Conservation (phyloP, 53 echinoderm and acorn worm genomes). For the Arbacia lixula region DNA sequence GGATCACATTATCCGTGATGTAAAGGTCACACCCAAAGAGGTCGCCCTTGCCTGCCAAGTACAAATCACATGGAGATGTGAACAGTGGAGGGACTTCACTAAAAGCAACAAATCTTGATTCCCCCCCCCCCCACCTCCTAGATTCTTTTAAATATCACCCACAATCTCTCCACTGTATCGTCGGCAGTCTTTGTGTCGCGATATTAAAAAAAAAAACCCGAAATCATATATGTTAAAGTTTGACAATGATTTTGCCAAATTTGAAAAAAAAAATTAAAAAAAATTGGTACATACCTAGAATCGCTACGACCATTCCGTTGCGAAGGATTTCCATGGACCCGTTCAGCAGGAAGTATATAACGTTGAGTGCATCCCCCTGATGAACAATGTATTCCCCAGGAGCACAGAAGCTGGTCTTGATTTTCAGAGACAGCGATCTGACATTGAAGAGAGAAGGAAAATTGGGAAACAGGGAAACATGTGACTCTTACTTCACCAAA, state of each 20-base stretch:
- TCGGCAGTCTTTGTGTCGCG: too few relatives aligned
- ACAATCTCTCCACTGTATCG: too few relatives aligned
- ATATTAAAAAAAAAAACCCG: too few relatives aligned
- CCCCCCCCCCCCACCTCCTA: too few relatives aligned
- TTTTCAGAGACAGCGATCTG: slow-evolving; percentile 89
- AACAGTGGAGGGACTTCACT: too few relatives aligned
- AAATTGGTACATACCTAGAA: slow-evolving; percentile 70
- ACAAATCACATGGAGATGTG: neutral
- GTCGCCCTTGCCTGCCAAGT: slow-evolving; percentile 86
- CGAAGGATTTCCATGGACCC: slow-evolving; percentile 94
- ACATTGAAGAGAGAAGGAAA: too few relatives aligned
- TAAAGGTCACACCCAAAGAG: slow-evolving; percentile 94
- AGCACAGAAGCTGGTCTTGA: slow-evolving; percentile 98
- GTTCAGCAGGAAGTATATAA: slow-evolving; percentile 88
- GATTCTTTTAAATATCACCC: too few relatives aligned
- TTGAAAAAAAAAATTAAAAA: neutral
- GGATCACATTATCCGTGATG: slow-evolving; percentile 79
- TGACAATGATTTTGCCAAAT: neutral
- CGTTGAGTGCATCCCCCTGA: slow-evolving; percentile 90
- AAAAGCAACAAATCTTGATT: too few relatives aligned
- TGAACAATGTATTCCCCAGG: slow-evolving; percentile 97
- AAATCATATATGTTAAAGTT: too few relatives aligned
- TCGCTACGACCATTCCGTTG: slow-evolving; percentile 97
- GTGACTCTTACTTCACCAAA: too few relatives aligned
- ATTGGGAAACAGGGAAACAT: too few relatives aligned